Base-by-base conservation (phyloP, 2,888 invertebrate genomes). In the Lasioglossum calceatum region DNA sequence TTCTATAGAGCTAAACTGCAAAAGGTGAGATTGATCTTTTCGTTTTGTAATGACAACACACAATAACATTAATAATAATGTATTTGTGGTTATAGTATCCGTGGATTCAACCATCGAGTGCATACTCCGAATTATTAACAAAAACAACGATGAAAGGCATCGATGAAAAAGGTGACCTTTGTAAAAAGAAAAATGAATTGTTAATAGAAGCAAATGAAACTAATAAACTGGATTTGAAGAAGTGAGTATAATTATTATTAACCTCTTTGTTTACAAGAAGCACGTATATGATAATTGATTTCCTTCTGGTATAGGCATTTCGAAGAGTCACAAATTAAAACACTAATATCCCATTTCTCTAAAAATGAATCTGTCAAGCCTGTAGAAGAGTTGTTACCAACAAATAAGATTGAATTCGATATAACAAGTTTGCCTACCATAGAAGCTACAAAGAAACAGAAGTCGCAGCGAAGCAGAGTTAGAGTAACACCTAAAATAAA, bases 201-300 rank as follows among this genome's bases (percentile, higher is more conserved):
- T 70, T 88, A 2, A 1, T 77, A 47, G 0, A 82, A 64, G 16
- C 76, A 76, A 88, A 88, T 72, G 12, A 0, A n/a, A 61, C 67
- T 76, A 32, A 12, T 16, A 8, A 23, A 12, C 5, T 32, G 0
- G 10, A 86, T n/a, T 75, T 86, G n/a, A 3, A 10, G 16, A 12
- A 23, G 87, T 79, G n/a, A 79, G 76, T 78, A 27, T 42, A 75
- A 64, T 42, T 39, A 42, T 7, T 32, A 32, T 67, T 12, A 74
- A 32, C 1, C 5, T 47, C 14, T 42, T 27, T 14, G 16, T 36
- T 61, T 27, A 14, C 14, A 61, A 47, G 39, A 27, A 8, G 32
- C 10, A 32, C 10, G 54, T 47, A 3, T 47, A 23, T 12, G 16
- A 8, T 73, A 47, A 32, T 73, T 32, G 1, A 32, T 23, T 50